These are phyloP conservation scores for Polydrusus tereticollis DNA, from an alignment of 2,888 invertebrate species.

Conservation along the genomic window DNA sequence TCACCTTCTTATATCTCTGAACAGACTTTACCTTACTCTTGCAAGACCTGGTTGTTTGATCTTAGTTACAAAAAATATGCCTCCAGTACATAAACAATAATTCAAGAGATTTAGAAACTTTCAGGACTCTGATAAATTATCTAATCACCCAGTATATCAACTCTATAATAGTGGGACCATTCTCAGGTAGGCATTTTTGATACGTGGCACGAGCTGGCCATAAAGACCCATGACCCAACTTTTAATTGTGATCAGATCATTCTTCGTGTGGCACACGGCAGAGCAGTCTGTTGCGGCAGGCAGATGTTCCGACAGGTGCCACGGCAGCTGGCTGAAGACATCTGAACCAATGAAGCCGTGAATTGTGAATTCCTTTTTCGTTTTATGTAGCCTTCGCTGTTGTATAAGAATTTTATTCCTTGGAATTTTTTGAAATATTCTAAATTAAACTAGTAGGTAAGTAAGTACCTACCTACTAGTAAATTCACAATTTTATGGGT, in stretches of 20 bases:
- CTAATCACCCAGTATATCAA: no score
- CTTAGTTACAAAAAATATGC: no score
- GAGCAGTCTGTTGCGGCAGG: slow-evolving; percentile 12
- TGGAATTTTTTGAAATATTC: background rate
- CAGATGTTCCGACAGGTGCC: slow-evolving; percentile 38
- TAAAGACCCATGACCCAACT: slow-evolving; percentile 8
- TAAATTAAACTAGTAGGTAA: no score
- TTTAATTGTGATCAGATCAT: background rate
- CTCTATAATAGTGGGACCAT: no score
- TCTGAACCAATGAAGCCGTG: slow-evolving; percentile 17
- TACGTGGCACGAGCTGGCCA: slow-evolving; percentile 10
- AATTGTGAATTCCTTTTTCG: slow-evolving; percentile 1
- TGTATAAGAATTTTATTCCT: background rate
- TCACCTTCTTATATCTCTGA: no score
- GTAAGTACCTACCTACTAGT: no score
- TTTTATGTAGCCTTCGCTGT: background rate
- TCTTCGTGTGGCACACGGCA: slow-evolving; percentile 17
- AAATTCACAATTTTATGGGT: no score
- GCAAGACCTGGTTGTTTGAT: no score
- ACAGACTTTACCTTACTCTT: no score
- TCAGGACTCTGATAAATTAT: no score
- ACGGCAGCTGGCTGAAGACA: slow-evolving; percentile 10
- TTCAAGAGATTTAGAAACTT: no score
- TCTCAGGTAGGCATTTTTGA: slow-evolving; percentile 7
- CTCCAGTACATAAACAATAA: no score